A percentile compares a stretch with the other conserved stretches of the same genome.
Evolutionary conservation across 2,888 invertebrate genomes (phyloP).

Genomic region (Drosophila tripunctata): DNA sequence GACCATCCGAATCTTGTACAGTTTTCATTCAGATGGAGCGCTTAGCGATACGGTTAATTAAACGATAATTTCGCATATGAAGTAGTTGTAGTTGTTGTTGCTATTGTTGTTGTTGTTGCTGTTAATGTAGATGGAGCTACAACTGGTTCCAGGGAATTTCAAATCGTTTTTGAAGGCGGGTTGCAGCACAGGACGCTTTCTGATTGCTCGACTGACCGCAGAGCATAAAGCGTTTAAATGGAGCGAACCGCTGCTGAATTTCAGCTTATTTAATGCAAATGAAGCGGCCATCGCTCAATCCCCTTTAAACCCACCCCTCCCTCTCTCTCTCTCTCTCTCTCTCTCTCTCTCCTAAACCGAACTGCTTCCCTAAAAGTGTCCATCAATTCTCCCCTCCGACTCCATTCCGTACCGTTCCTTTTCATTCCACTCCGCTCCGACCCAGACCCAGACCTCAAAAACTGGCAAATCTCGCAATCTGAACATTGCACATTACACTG

Average conservation of each 20-base stretch:
- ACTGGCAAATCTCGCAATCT: slow-evolving; percentile 1
- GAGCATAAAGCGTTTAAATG: slow-evolving; percentile 71
- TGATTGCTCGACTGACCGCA: slow-evolving; percentile 48
- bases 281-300: slow-evolving; percentile 68
- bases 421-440: neutral
- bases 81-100: neutral
- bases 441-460: slow-evolving; percentile 1
- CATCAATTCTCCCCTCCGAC: too few species aligned
- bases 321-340: neutral
- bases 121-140: neutral
- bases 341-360: neutral
- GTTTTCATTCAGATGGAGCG: slow-evolving; percentile 39
- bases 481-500: slow-evolving; percentile 3
- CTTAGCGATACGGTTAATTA: slow-evolving; percentile 80
- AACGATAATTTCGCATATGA: slow-evolving; percentile 79
- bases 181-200: slow-evolving; percentile 24
- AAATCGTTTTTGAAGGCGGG: slow-evolving; percentile 14
- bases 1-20: neutral
- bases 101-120: neutral
- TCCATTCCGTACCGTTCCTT: too few species aligned
- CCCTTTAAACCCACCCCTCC: neutral
- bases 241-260: slow-evolving; percentile 81
- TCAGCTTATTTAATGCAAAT: slow-evolving; percentile 84
- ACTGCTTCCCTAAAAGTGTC: too few species aligned
- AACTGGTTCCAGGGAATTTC: slow-evolving; percentile 43